phyloP scores from a whole-genome alignment of 2,888 invertebrate genomes.

The Prosopocoilus inquinatus region DNA sequence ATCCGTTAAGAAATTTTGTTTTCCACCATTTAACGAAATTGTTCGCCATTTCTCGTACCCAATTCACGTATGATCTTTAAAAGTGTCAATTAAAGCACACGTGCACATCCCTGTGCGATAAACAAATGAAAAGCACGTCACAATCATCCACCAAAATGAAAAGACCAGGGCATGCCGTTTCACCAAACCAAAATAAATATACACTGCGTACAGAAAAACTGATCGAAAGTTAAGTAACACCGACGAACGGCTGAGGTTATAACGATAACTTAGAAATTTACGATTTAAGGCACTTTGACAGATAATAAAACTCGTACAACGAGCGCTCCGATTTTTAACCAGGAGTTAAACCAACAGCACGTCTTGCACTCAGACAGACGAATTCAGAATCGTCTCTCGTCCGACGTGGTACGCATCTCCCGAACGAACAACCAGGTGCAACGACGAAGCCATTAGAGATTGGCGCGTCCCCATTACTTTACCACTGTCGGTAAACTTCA shows the following conservation, averaged over 20 bases:
- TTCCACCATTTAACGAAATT: constrained; percentile 76
- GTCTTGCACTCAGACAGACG: constrained; percentile 19
- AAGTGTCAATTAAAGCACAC: not conserved
- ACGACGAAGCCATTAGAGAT: constrained; percentile 25
- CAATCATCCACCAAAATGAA: not conserved
- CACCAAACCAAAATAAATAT: no score
- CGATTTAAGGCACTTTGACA: constrained; percentile 18
- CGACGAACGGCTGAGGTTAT: not conserved
- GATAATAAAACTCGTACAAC: constrained; percentile 14
- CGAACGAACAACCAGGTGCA: constrained; percentile 28
- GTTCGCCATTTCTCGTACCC: constrained; percentile 60
- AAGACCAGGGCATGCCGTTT: no score
- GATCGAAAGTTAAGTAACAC: no score
- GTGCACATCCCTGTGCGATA: constrained; percentile 7
- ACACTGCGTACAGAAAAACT: no score
- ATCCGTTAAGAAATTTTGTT: constrained; percentile 72
- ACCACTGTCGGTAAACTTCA: constrained; percentile 17
- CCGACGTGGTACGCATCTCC: constrained; percentile 24
- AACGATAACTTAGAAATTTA: constrained; percentile 1
- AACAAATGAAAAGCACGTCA: constrained; percentile 2
- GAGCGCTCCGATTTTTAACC: constrained; percentile 14
- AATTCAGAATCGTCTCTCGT: constrained; percentile 19
- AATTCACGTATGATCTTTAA: not conserved
- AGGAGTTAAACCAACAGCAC: constrained; percentile 17
- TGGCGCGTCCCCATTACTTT: constrained; percentile 18